Evolutionary conservation across 2,888 invertebrate species (phyloP).

Genomic region (Diplolepis rosae): DNA sequence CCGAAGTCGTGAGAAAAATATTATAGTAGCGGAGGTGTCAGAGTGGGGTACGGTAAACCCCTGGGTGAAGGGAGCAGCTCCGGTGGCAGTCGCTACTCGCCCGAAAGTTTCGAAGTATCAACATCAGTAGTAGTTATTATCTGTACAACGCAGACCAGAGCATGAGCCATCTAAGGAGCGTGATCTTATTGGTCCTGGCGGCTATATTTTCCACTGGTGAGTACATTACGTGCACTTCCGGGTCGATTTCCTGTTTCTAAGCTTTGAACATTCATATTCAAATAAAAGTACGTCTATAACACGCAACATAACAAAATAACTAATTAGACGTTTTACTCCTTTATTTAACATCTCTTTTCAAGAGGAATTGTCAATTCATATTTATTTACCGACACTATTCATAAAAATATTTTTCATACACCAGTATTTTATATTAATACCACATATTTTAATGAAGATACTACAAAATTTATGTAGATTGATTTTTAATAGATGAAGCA

Average conservation of each 20-base stretch:
- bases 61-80: slow-evolving; percentile 61
- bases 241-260: slow-evolving; percentile 15
- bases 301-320: background rate
- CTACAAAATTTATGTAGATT: too few species aligned
- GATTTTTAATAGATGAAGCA: too few species aligned
- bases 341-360: too few species aligned
- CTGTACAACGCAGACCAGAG: slow-evolving; percentile 54
- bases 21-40: slow-evolving; percentile 42
- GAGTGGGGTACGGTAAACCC: slow-evolving; percentile 50
- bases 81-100: slow-evolving; percentile 54
- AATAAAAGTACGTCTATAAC: background rate
- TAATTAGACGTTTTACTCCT: too few species aligned
- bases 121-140: slow-evolving; percentile 71
- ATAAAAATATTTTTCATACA: too few species aligned
- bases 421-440: too few species aligned
- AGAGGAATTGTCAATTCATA: background rate
- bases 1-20: slow-evolving; percentile 19
- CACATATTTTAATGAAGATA: too few species aligned
- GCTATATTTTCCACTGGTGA: slow-evolving; percentile 64
- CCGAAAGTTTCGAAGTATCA: slow-evolving; percentile 52
- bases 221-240: slow-evolving; percentile 44
- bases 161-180: slow-evolving; percentile 62
- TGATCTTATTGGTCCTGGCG: slow-evolving; percentile 63
- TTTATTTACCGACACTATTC: too few species aligned
- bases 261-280: slow-evolving; percentile 23